phyloP scores from a whole-genome alignment of 2,797 vertebrate genomes.

The Hapalemur alaotrensis region DNA sequence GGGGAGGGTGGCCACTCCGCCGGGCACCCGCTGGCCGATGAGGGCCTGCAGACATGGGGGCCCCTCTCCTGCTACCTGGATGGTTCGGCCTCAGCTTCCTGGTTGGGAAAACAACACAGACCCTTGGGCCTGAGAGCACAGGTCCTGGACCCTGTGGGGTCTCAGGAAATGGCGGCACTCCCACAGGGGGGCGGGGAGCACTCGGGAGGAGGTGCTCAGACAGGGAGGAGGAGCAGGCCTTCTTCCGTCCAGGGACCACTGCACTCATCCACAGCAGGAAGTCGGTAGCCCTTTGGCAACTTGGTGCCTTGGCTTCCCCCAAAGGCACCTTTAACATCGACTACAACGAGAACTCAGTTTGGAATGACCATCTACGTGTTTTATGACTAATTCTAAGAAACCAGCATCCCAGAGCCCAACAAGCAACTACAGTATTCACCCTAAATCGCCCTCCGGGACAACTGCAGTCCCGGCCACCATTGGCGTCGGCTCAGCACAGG shows the following conservation, averaged over 20 bases:
- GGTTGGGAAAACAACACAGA: background rate
- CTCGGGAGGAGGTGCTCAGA: background rate
- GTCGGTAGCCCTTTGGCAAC: background rate
- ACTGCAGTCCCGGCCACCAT: accelerated
- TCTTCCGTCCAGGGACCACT: accelerated
- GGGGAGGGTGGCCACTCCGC: background rate
- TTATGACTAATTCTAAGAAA: background rate
- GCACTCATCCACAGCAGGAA: accelerated
- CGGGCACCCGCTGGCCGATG: accelerated
- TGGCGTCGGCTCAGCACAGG: accelerated
- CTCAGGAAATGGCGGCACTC: background rate
- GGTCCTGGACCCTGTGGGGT: background rate
- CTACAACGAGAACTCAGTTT: background rate
- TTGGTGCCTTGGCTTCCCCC: background rate
- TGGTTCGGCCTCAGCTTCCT: background rate
- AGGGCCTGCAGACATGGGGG: accelerated
- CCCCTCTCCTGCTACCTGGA: background rate
- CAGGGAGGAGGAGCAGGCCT: background rate
- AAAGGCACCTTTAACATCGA: background rate
- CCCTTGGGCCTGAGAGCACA: no score
- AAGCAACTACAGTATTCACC: background rate
- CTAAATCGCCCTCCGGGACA: accelerated
- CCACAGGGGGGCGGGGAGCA: background rate
- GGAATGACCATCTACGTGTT: background rate
- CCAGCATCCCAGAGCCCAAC: background rate